Evolutionary conservation across 2,113 vertebrate genomes (phyloP).

Genomic region (Campylomormyrus tamandua): DNA sequence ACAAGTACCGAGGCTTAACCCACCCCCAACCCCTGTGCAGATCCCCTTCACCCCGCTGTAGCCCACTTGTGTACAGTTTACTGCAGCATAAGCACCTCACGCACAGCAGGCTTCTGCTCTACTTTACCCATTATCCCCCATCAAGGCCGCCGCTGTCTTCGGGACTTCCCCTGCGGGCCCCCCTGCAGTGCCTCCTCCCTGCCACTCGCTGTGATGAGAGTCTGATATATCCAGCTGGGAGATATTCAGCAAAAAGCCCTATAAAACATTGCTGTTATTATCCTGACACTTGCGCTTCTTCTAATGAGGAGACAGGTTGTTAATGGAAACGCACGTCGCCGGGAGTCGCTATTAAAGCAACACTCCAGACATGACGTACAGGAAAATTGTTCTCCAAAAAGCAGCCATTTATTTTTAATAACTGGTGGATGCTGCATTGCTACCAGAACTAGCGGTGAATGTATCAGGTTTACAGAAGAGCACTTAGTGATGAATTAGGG

Average conservation of each 20-base stretch:
- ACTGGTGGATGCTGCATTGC: background rate
- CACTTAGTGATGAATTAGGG: background rate
- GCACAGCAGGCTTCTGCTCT: background rate
- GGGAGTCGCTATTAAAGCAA: background rate
- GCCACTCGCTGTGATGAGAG: background rate
- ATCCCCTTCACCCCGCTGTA: background rate
- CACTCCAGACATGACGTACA: background rate
- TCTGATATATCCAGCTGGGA: background rate
- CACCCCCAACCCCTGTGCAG: background rate
- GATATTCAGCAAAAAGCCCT: background rate
- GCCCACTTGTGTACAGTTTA: background rate
- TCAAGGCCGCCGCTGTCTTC: background rate
- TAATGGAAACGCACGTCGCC: background rate
- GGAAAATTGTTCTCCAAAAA: background rate
- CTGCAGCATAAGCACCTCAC: background rate
- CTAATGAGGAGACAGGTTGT: conserved; percentile 5
- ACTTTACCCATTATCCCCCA: background rate
- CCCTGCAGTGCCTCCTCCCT: background rate
- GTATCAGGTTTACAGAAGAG: background rate
- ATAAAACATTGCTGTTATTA: conserved; percentile 7
- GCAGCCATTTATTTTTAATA: background rate
- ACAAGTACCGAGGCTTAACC: background rate
- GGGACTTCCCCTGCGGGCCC: background rate
- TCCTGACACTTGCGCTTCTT: background rate
- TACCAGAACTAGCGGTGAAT: background rate